Percentiles rank a stretch among this genome's conserved stretches.
Evolutionary conservation across 2,888 invertebrate genomes (phyloP).

Genomic region (Temnothorax rugatulus): DNA sequence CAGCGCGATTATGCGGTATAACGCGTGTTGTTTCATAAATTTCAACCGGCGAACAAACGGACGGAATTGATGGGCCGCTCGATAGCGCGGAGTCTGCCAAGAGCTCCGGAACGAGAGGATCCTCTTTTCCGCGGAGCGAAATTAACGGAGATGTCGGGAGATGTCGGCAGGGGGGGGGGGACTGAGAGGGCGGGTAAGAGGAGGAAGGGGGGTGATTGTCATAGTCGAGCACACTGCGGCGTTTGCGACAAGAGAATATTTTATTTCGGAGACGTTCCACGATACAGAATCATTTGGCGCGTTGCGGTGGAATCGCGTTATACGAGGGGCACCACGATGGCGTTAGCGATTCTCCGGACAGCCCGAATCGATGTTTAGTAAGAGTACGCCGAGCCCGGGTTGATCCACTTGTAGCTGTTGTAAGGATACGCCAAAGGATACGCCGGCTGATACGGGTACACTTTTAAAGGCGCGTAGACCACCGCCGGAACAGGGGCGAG

Average conservation of each 20-base stretch:
- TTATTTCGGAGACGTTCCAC: conserved; percentile 56
- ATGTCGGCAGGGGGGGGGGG: background rate
- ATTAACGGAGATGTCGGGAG: conserved; percentile 17
- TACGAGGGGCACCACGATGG: background rate
- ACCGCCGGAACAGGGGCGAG: conserved; percentile 37
- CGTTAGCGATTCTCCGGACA: background rate
- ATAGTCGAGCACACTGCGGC: conserved; percentile 48
- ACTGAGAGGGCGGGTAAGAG: no score
- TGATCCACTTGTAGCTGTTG: conserved; percentile 67
- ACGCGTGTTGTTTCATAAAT: conserved; percentile 47
- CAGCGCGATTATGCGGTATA: conserved; percentile 43
- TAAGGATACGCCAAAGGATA: conserved; percentile 64
- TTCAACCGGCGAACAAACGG: conserved; percentile 19
- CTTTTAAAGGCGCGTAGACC: conserved; percentile 62
- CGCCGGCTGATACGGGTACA: conserved; percentile 62
- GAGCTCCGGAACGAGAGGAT: conserved; percentile 12
- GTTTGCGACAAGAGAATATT: conserved; percentile 32
- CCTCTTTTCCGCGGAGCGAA: background rate
- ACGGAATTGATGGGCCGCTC: conserved; percentile 37
- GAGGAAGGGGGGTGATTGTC: background rate
- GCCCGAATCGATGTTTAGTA: conserved; percentile 44
- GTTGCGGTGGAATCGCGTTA: background rate
- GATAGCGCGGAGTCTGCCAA: conserved; percentile 40
- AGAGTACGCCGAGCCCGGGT: conserved; percentile 68
- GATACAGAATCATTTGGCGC: conserved; percentile 54